Conservation (phyloP, 2,797 vertebrate species). For the Gymnothorax javanicus region DNA sequence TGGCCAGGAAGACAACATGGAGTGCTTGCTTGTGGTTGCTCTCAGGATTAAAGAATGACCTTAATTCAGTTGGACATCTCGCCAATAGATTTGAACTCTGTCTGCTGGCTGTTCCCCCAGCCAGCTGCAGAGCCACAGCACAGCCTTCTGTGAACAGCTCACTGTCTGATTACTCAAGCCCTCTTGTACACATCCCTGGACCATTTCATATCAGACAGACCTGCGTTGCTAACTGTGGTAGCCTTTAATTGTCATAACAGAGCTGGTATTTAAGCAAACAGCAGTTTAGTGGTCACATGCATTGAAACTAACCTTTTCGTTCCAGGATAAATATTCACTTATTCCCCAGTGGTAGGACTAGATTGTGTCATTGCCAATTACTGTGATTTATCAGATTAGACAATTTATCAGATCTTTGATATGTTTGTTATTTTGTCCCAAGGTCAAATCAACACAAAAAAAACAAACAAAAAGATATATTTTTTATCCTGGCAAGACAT, state of each 20-base stretch:
- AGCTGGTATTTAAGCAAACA: slow-evolving; percentile 70
- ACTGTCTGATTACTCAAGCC: slow-evolving; percentile 55
- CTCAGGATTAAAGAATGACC: slow-evolving; percentile 74
- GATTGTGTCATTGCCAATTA: slow-evolving; percentile 57
- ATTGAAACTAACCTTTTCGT: slow-evolving; percentile 60
- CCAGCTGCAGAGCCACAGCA: slow-evolving; percentile 56
- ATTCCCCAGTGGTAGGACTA: slow-evolving; percentile 44
- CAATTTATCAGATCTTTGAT: slow-evolving; percentile 64
- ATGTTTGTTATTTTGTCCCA: slow-evolving; percentile 67
- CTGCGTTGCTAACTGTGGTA: slow-evolving; percentile 48
- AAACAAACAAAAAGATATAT: neutral
- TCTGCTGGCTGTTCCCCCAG: slow-evolving; percentile 45
- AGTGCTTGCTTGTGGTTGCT: slow-evolving; percentile 56
- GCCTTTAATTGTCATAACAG: slow-evolving; percentile 59
- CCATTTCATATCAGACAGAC: slow-evolving; percentile 34
- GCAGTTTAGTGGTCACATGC: slow-evolving; percentile 63
- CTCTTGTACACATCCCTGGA: slow-evolving; percentile 51
- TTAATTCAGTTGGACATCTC: slow-evolving; percentile 75
- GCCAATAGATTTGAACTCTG: slow-evolving; percentile 67
- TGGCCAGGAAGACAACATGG: neutral
- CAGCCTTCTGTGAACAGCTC: slow-evolving; percentile 55
- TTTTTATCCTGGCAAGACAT: neutral
- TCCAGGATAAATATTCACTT: slow-evolving; percentile 57
- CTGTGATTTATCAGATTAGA: slow-evolving; percentile 69
- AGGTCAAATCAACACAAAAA: slow-evolving; percentile 26